These are phyloP conservation scores for Erebia aethiops DNA, from an alignment of 2,888 invertebrate species.

Conservation along the genomic window DNA sequence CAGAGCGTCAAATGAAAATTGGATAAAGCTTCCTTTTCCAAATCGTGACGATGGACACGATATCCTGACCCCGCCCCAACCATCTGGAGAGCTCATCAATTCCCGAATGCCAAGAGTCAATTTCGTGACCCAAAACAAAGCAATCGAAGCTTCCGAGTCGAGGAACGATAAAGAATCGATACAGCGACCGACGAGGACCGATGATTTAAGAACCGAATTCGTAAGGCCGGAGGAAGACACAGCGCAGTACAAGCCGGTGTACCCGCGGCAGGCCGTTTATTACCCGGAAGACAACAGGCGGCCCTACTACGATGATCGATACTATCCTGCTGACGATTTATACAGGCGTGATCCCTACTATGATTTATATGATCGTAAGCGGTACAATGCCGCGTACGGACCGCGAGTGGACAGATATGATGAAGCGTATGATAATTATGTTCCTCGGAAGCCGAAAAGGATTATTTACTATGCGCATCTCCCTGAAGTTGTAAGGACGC, in stretches of 20 bases:
- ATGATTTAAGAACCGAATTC: constrained; percentile 75
- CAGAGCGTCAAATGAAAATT: constrained; percentile 83
- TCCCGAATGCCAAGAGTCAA: constrained; percentile 85
- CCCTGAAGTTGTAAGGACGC: constrained; percentile 86
- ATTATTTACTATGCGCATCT: constrained; percentile 88
- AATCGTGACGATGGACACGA: constrained; percentile 62
- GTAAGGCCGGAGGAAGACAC: constrained; percentile 70
- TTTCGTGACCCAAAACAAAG: constrained; percentile 85
- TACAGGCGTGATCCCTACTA: constrained; percentile 73
- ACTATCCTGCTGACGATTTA: constrained; percentile 65
- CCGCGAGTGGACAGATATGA: constrained; percentile 73
- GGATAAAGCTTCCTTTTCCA: constrained; percentile 84
- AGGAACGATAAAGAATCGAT: constrained; percentile 77
- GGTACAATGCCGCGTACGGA: constrained; percentile 58
- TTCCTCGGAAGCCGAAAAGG: constrained; percentile 80
- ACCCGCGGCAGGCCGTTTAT: constrained; percentile 75
- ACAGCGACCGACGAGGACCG: constrained; percentile 68
- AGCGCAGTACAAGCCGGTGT: constrained; percentile 68
- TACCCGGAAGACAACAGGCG: constrained; percentile 76
- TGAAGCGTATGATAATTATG: constrained; percentile 66
- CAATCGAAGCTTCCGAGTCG: constrained; percentile 75
- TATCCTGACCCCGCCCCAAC: constrained; percentile 78
- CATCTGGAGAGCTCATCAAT: constrained; percentile 80
- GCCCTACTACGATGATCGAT: constrained; percentile 69
- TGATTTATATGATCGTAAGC: constrained; percentile 68